phyloP scores from a whole-genome alignment of 2,113 vertebrate species.

The Theristicus caerulescens region DNA sequence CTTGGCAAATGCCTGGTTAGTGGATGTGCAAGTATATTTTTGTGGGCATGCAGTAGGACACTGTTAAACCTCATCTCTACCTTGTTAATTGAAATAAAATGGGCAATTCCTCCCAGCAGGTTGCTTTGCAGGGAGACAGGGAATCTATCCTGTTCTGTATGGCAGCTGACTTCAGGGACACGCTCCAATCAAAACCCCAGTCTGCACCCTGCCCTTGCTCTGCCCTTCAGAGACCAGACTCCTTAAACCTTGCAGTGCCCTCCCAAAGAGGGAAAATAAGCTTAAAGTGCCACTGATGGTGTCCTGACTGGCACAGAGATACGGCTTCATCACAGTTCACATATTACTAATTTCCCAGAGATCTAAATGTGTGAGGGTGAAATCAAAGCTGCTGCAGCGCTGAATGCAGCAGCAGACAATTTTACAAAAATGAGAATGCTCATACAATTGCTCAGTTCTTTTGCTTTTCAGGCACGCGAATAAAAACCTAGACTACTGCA shows the following conservation, averaged over 20 bases:
- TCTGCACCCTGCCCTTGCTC: not conserved
- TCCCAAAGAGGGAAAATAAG: not conserved
- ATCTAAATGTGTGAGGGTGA: not conserved
- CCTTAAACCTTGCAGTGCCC: not conserved
- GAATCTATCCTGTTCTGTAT: not conserved
- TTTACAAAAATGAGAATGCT: not conserved
- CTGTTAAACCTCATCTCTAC: not conserved
- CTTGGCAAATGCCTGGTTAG: not conserved
- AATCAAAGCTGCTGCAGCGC: not conserved
- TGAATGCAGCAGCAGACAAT: not conserved
- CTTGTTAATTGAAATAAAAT: not conserved
- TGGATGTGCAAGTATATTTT: not conserved
- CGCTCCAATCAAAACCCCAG: not conserved
- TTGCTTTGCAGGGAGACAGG: not conserved
- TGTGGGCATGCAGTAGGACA: not conserved
- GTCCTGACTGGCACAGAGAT: not conserved
- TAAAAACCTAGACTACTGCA: not conserved
- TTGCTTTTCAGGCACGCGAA: not conserved
- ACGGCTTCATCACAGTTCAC: not conserved
- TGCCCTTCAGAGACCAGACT: not conserved
- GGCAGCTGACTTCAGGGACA: not conserved
- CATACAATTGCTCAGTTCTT: not conserved
- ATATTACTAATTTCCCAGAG: not conserved
- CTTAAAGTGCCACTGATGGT: not conserved
- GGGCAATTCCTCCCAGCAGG: not conserved